A percentile compares a stretch with the other conserved stretches of the same genome.
Conservation (phyloP, 2,113 vertebrate species). For the Engraulis encrasicolus region DNA sequence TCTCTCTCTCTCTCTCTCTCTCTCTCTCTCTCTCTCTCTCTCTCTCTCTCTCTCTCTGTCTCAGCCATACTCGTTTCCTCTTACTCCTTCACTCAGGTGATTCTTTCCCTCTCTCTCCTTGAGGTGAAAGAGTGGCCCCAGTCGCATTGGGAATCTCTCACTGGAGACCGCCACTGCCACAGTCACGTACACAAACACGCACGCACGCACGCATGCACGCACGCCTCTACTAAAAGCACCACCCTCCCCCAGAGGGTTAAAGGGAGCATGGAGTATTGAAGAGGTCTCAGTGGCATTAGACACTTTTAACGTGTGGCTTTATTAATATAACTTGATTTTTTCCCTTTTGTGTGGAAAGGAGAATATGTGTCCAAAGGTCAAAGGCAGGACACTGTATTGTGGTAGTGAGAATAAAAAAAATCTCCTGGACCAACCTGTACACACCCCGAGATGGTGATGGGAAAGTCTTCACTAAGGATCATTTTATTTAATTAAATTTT, state of each 20-base stretch:
- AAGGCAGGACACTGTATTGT: constrained; percentile 18
- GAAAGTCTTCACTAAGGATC: too few species aligned
- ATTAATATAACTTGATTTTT: constrained; percentile 70
- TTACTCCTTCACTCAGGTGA: neutral
- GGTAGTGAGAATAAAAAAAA: neutral
- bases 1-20: neutral
- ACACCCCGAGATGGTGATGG: too few species aligned
- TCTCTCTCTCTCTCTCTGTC: too few species aligned
- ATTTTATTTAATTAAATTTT: too few species aligned
- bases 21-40: constrained; percentile 35
- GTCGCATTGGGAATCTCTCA: constrained; percentile 53
- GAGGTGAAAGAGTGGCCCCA: constrained; percentile 21
- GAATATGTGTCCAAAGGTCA: neutral
- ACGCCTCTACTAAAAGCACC: too few species aligned
- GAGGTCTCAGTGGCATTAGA: constrained; percentile 51
- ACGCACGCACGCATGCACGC: too few species aligned
- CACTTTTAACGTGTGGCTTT: constrained; percentile 57
- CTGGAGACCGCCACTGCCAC: constrained; percentile 28
- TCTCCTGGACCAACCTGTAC: too few species aligned
- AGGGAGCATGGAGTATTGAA: constrained; percentile 36
- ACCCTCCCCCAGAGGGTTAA: constrained; percentile 33
- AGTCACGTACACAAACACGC: too few species aligned
- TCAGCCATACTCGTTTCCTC: too few species aligned
- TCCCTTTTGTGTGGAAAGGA: constrained; percentile 68
- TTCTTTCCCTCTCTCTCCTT: neutral